phyloP scores from a whole-genome alignment of 2,888 invertebrate species.

The Orchesella flavescens region DNA sequence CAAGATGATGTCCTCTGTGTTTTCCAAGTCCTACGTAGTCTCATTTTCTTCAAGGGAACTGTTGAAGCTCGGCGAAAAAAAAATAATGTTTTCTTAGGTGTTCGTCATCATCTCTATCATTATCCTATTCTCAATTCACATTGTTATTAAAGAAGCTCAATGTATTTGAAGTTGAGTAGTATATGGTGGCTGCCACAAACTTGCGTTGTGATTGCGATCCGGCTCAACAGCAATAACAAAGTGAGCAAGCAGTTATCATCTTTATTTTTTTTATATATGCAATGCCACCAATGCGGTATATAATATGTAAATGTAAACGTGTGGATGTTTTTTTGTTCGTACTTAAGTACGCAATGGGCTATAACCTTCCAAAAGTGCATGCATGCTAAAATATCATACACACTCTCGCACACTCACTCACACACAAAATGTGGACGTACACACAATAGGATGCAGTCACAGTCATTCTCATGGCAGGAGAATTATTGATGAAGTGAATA shows the following conservation, averaged over 20 bases:
- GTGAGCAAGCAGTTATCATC: too few species aligned
- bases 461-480: constrained; percentile 13
- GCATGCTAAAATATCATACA: neutral
- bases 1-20: constrained; percentile 13
- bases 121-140: neutral
- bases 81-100: too few species aligned
- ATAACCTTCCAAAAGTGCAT: constrained; percentile 4
- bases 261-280: too few species aligned
- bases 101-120: constrained; percentile 2
- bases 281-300: too few species aligned
- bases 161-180: neutral
- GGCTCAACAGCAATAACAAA: too few species aligned
- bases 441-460: constrained; percentile 2
- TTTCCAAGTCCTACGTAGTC: constrained; percentile 22
- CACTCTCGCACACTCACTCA: neutral
- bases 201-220: neutral
- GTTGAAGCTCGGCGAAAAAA: too few species aligned
- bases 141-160: neutral
- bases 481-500: constrained; percentile 39
- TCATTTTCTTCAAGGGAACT: constrained; percentile 26
- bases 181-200: neutral
- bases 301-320: too few species aligned
- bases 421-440: neutral
- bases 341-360: too few species aligned
- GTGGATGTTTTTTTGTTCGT: too few species aligned